A percentile compares a stretch with the other conserved stretches of the same genome.
These are phyloP conservation scores for Talpa occidentalis DNA, from an alignment of 2,113 vertebrate species.

Conservation along the genomic window DNA sequence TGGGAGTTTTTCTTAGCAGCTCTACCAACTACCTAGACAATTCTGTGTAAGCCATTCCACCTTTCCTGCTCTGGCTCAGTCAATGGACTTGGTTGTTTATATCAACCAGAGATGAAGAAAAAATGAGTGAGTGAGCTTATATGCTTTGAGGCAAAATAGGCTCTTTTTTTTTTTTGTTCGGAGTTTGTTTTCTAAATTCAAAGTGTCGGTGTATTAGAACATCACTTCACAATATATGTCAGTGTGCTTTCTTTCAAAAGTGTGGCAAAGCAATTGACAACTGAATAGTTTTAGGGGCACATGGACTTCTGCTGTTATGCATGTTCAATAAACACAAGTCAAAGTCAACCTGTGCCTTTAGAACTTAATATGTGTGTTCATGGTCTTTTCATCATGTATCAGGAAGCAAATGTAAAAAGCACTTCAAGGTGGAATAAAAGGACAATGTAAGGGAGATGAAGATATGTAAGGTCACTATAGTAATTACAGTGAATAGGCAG, in stretches of 20 bases:
- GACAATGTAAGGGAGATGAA: neutral
- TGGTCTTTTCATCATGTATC: neutral
- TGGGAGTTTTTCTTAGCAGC: neutral
- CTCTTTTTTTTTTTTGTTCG: neutral
- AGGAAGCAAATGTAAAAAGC: neutral
- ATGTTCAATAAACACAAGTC: conserved; percentile 29
- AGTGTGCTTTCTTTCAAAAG: conserved; percentile 17
- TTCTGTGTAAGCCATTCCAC: conserved; percentile 5
- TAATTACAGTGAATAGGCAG: neutral
- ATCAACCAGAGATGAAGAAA: neutral
- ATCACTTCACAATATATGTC: neutral
- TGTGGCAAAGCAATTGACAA: neutral
- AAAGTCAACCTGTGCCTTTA: neutral
- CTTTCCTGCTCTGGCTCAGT: neutral
- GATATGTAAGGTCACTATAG: neutral
- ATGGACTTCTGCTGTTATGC: neutral
- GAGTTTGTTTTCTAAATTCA: neutral
- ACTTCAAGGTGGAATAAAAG: neutral
- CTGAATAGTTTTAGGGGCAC: neutral
- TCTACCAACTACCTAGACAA: neutral
- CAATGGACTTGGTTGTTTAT: neutral
- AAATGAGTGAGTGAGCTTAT: neutral
- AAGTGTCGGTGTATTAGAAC: neutral
- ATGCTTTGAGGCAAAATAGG: neutral
- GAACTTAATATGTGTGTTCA: neutral